These are phyloP conservation scores for Clarias pachynema DNA, from an alignment of 2,797 vertebrate species.

Conservation along the genomic window DNA sequence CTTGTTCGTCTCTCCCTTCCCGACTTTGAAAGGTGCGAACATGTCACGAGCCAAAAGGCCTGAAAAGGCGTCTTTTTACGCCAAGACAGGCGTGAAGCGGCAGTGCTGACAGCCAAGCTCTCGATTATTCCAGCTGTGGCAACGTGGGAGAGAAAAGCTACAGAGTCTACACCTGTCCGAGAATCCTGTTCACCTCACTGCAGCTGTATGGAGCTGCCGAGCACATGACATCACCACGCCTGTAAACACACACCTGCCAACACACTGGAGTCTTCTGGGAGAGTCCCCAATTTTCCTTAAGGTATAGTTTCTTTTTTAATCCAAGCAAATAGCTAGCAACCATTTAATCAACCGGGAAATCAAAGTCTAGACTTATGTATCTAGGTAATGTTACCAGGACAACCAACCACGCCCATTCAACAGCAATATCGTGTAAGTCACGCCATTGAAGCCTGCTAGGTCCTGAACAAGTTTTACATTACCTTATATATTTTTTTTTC, in stretches of 20 bases:
- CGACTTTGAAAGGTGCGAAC: slow-evolving; percentile 57
- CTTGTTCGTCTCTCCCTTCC: slow-evolving; percentile 19
- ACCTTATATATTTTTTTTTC: too few relatives aligned
- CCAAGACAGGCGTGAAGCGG: slow-evolving; percentile 58
- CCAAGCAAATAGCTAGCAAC: not conserved
- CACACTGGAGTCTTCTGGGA: not conserved
- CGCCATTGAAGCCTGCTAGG: not conserved
- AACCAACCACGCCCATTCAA: not conserved
- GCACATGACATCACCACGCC: slow-evolving; percentile 46
- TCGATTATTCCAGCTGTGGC: slow-evolving; percentile 47
- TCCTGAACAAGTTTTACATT: not conserved
- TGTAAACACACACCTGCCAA: slow-evolving; percentile 33
- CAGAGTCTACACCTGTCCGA: slow-evolving; percentile 43
- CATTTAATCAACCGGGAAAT: not conserved
- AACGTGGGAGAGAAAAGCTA: slow-evolving; percentile 48
- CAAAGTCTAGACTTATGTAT: slow-evolving; percentile 15
- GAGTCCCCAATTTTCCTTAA: slow-evolving; percentile 13
- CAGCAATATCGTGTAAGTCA: not conserved
- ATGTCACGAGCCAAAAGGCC: slow-evolving; percentile 52
- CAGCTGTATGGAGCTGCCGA: slow-evolving; percentile 53
- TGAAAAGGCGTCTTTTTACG: slow-evolving; percentile 58
- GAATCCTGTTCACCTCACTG: slow-evolving; percentile 56
- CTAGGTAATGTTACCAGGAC: not conserved
- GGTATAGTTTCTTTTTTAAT: not conserved
- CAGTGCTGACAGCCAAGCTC: slow-evolving; percentile 58